Percentiles rank a stretch among this genome's conserved stretches.
Evolutionary conservation across 2,113 vertebrate genomes (phyloP).

Genomic region (Recurvirostra avosetta): DNA sequence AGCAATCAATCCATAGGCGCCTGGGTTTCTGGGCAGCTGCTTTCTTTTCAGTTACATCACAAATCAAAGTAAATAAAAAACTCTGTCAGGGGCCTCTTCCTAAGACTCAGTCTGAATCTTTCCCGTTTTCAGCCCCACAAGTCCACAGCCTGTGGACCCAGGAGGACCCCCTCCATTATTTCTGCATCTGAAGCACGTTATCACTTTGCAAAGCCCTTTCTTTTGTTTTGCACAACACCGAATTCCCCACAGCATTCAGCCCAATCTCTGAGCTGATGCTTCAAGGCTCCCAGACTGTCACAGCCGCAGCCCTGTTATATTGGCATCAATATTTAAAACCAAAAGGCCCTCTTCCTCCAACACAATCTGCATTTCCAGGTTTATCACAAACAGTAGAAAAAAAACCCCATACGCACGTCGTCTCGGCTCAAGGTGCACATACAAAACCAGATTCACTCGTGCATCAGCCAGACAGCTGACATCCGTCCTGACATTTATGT

Average conservation of each 20-base stretch:
- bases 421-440: neutral
- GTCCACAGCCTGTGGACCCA: neutral
- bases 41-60: conserved; percentile 35
- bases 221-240: neutral
- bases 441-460: neutral
- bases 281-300: neutral
- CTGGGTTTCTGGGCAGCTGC: conserved; percentile 5
- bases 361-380: neutral
- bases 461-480: neutral
- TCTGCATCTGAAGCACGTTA: neutral
- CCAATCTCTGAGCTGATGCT: neutral
- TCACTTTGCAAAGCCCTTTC: neutral
- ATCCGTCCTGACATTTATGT: neutral
- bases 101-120: neutral
- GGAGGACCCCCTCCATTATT: neutral
- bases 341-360: neutral
- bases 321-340: neutral
- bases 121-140: neutral
- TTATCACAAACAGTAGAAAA: neutral
- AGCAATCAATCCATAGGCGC: neutral
- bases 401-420: neutral
- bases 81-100: neutral
- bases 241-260: neutral
- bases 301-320: neutral
- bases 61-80: conserved; percentile 30